Conservation (phyloP, 2,888 invertebrate genomes). For the Lasioglossum oenotherae region DNA sequence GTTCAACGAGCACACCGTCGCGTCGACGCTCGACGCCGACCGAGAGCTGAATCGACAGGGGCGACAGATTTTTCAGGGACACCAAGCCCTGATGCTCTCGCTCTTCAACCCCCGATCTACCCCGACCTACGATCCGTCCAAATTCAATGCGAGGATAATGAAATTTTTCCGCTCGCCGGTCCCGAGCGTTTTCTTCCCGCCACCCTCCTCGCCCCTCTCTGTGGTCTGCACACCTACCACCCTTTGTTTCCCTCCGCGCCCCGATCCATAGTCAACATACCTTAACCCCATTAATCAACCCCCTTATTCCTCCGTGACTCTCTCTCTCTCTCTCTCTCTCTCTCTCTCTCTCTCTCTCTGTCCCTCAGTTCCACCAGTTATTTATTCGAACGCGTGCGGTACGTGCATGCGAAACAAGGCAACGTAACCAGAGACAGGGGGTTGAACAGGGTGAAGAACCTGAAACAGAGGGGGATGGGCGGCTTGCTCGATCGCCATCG, state of each 20-base stretch:
- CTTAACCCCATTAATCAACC: background rate
- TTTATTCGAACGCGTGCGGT: conserved; percentile 56
- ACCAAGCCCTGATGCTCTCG: background rate
- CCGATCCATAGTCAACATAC: conserved; percentile 14
- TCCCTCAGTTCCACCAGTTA: conserved; percentile 45
- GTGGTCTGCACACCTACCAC: conserved; percentile 5
- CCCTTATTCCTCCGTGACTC: conserved; percentile 24
- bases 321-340: conserved; percentile 35
- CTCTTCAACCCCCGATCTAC: background rate
- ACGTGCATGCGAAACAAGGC: conserved; percentile 36
- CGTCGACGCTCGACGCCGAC: conserved; percentile 47
- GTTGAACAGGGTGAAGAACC: conserved; percentile 3
- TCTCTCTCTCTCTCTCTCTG: conserved; percentile 19
- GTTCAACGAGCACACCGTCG: conserved; percentile 51
- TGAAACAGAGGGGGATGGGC: background rate
- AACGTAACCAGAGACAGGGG: conserved; percentile 2
- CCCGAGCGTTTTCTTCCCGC: conserved; percentile 48
- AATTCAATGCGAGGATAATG: conserved; percentile 77
- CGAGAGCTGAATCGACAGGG: conserved; percentile 57
- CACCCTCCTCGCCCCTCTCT: conserved; percentile 29
- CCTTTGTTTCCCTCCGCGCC: conserved; percentile 35
- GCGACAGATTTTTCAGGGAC: conserved; percentile 73
- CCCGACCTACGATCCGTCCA: conserved; percentile 65
- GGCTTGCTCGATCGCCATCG: conserved; percentile 22
- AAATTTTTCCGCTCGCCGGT: conserved; percentile 76